phyloP scores from a whole-genome alignment of 1,140 invertebrate species.

The Lordiphosa collinella region DNA sequence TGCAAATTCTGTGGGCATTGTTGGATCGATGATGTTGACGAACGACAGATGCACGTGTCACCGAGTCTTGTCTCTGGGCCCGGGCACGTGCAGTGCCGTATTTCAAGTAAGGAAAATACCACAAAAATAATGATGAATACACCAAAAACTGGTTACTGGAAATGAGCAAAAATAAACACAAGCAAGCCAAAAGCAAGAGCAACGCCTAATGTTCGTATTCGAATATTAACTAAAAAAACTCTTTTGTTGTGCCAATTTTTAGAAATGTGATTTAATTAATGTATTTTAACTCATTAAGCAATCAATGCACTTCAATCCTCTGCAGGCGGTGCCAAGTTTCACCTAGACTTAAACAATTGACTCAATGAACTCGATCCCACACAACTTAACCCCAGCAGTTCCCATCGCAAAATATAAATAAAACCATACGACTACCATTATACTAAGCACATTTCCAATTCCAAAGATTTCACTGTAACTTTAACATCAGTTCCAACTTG shows the following conservation, averaged over 20 bases:
- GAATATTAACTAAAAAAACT: no score
- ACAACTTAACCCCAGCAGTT: conserved; percentile 36
- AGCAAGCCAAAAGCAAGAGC: conserved; percentile 19
- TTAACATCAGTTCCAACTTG: conserved; percentile 37
- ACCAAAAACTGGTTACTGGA: conserved; percentile 43
- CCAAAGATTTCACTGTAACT: conserved; percentile 46
- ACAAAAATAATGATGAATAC: conserved; percentile 37
- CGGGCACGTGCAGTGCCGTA: conserved; percentile 48
- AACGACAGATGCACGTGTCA: conserved; percentile 25
- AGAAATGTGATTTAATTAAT: no score
- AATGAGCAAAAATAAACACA: conserved; percentile 33
- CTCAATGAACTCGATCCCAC: conserved; percentile 55
- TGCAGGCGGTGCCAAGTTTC: conserved; percentile 3
- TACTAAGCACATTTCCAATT: conserved; percentile 51
- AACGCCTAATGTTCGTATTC: no score
- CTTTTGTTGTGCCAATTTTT: conserved; percentile 10
- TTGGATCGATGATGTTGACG: conserved; percentile 33
- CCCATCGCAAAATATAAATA: conserved; percentile 59
- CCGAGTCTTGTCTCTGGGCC: conserved; percentile 1
- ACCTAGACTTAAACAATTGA: conserved; percentile 16
- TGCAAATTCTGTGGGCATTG: conserved; percentile 53
- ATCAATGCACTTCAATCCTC: no score
- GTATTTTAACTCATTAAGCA: no score
- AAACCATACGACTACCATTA: conserved; percentile 38
- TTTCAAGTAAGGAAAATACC: conserved; percentile 7